A percentile compares a stretch with the other conserved stretches of the same genome.
These are phyloP conservation scores for Aphidius colemani DNA, from an alignment of 2,888 invertebrate genomes.

Conservation along the genomic window DNA sequence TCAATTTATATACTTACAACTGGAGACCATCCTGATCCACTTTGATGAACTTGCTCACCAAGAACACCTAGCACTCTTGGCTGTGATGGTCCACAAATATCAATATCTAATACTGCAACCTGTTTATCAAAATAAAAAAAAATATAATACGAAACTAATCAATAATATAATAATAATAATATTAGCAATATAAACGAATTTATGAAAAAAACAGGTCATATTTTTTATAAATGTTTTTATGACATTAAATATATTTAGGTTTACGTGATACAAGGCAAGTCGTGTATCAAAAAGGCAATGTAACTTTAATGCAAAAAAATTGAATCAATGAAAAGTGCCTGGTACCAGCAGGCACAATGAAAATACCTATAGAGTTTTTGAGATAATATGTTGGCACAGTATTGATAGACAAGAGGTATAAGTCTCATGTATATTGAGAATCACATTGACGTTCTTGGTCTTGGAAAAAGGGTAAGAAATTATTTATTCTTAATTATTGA, in stretches of 20 bases:
- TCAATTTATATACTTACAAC: slow-evolving; percentile 69
- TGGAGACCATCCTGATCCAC: slow-evolving; percentile 96
- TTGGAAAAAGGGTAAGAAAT: slow-evolving; percentile 49
- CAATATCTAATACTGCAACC: slow-evolving; percentile 95
- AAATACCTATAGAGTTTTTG: slow-evolving; percentile 39
- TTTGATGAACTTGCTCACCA: slow-evolving; percentile 93
- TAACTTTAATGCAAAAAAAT: slow-evolving; percentile 23
- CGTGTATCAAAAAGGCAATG: slow-evolving; percentile 3
- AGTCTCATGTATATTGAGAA: slow-evolving; percentile 52
- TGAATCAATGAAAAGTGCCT: slow-evolving; percentile 48
- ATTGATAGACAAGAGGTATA: too few relatives aligned
- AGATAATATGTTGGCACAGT: slow-evolving; percentile 20
- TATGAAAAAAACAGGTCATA: slow-evolving; percentile 14
- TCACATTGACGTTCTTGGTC: slow-evolving; percentile 52
- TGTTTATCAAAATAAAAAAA: slow-evolving; percentile 49
- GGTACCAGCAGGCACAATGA: slow-evolving; percentile 51
- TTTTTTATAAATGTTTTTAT: not conserved
- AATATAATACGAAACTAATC: slow-evolving; percentile 19
- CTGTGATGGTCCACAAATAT: slow-evolving; percentile 98
- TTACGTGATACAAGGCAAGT: slow-evolving; percentile 1
- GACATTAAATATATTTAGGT: not conserved
- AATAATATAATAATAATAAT: slow-evolving; percentile 12
- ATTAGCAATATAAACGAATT: too few relatives aligned
- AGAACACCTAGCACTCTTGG: slow-evolving; percentile 91
- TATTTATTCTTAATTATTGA: not conserved